phyloP scores from a whole-genome alignment of 2,888 invertebrate species.

The Tetramorium bicarinatum region DNA sequence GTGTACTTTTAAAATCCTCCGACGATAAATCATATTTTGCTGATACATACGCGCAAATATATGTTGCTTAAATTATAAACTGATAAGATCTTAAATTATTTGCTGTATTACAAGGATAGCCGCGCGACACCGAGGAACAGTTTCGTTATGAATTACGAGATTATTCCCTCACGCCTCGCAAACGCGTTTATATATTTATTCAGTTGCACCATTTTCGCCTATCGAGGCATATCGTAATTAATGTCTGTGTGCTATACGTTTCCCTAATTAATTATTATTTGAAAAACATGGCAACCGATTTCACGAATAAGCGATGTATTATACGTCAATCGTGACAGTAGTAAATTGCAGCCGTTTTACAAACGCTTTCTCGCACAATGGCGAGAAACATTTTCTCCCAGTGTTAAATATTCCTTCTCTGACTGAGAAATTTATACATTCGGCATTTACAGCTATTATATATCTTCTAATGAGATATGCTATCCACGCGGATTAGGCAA shows the following conservation, averaged over 20 bases:
- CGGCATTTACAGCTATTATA: slow-evolving; percentile 54
- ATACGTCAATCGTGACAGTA: slow-evolving; percentile 44
- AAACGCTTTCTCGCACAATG: slow-evolving; percentile 57
- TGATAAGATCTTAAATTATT: slow-evolving; percentile 34
- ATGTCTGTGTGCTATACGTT: not conserved
- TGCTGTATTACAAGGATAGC: not conserved
- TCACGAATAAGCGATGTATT: slow-evolving; percentile 16
- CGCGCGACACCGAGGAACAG: not conserved
- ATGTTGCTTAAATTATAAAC: slow-evolving; percentile 16
- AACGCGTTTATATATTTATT: slow-evolving; percentile 33
- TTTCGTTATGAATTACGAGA: slow-evolving; percentile 32
- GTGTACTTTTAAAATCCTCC: not conserved
- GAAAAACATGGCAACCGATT: slow-evolving; percentile 34
- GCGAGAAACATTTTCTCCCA: slow-evolving; percentile 53
- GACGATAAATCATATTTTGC: not conserved
- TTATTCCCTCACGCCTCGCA: slow-evolving; percentile 14
- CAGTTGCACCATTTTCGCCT: slow-evolving; percentile 28
- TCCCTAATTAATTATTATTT: slow-evolving; percentile 52
- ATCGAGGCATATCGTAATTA: not conserved
- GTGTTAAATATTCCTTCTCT: slow-evolving; percentile 60
- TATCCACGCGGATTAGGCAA: slow-evolving; percentile 54
- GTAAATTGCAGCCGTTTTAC: slow-evolving; percentile 48
- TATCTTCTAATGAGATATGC: slow-evolving; percentile 60
- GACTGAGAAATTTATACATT: slow-evolving; percentile 57
- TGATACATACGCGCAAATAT: not conserved